phyloP scores from a whole-genome alignment of 2,113 vertebrate genomes.

The Tachysurus vachellii region DNA sequence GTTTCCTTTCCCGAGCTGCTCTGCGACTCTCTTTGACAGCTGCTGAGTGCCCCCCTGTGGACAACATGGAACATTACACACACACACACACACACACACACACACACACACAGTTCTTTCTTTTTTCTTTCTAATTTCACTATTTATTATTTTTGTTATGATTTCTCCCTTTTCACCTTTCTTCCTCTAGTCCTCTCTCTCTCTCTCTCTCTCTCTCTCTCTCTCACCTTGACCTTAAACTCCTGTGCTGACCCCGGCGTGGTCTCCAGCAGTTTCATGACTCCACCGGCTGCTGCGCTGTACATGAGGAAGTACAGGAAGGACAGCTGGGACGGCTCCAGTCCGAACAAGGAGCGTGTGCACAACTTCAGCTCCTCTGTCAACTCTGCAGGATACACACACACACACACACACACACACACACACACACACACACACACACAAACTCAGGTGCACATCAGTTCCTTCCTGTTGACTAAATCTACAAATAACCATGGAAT shows the following conservation, averaged over 20 bases:
- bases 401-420: conserved; percentile 22
- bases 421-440: conserved; percentile 4
- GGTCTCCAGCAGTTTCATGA: conserved; percentile 65
- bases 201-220: not conserved
- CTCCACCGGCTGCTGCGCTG: conserved; percentile 67
- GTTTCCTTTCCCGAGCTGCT: conserved; percentile 65
- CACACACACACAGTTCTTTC: not conserved
- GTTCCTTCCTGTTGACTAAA: not conserved
- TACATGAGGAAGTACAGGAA: conserved; percentile 73
- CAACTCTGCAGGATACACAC: conserved; percentile 56
- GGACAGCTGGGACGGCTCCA: conserved; percentile 72
- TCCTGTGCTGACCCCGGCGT: conserved; percentile 69
- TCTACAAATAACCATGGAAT: not conserved
- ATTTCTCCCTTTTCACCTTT: not conserved
- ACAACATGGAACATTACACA: conserved; percentile 54
- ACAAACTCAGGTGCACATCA: not conserved
- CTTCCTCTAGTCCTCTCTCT: not conserved
- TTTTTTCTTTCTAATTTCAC: not conserved
- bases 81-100: not conserved
- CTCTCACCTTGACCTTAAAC: conserved; percentile 68
- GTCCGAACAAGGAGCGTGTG: conserved; percentile 64
- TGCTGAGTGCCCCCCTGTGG: conserved; percentile 77
- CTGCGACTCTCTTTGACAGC: conserved; percentile 70
- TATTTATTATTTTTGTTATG: not conserved
- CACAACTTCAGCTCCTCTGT: conserved; percentile 63